Evolutionary conservation across 2,797 vertebrate genomes (phyloP), one percentile per base, ranked within the genome.

Genomic region (Accipiter minullus): DNA sequence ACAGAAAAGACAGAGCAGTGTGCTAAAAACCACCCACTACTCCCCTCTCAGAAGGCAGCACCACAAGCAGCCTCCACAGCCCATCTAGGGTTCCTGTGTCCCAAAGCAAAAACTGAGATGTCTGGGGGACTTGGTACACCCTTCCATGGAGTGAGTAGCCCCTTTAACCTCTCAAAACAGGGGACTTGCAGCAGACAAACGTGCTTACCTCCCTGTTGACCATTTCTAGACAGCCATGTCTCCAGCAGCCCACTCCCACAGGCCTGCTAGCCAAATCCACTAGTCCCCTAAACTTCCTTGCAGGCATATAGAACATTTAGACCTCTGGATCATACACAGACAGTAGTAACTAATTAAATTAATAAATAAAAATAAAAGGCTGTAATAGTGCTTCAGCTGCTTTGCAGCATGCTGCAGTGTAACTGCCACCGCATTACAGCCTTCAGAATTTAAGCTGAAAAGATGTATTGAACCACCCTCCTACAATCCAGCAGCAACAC

Each of bases 181-280:
- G 14, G 29, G 10, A 55, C 32, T 2, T 23, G 53, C 11, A 42
- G 82, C 19, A 69, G 32, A 38, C 4, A 29, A 23, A 8, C 1
- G 0, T 6, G 3, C 27, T 74, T 15, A 22, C 14, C 38, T 63
- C 31, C 72, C 8, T 1, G 1, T 40, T 23, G 32, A 45, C 34
- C 50, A 15, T 6, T n/a, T 67, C n/a, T 16, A 52, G 23, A 29
- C 47, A 66, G 13, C 53, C 21, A 5, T 2, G 4, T 15, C 55
- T 52, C 22, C 63, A 53, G 40, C 25, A 45, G 58, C 52, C 34
- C 23, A 6, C 17, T 66, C 14, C 31, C n/a, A 22, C 11, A 22
- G n/a, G 8, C 36, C 36, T 42, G 53, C 29, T 12, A 34, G 27
- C 27, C 58, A 86, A 42, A 44, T 3, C 40, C 56, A 47, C 56